Conservation (phyloP, 2,113 vertebrate species). For the Lota lota region DNA sequence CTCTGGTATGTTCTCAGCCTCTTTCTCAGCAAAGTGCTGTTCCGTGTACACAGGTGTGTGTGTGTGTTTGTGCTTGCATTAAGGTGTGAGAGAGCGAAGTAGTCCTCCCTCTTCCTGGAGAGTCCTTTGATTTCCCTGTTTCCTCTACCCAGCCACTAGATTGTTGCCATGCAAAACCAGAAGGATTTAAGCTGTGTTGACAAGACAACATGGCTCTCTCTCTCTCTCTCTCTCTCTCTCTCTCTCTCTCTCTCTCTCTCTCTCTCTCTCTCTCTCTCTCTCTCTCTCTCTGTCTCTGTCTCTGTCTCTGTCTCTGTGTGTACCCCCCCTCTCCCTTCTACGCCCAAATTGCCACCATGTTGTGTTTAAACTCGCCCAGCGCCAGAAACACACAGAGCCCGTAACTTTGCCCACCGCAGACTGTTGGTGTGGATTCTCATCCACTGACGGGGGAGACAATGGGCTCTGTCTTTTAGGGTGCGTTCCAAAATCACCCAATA, state of each 20-base stretch:
- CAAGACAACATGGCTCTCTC: constrained; percentile 61
- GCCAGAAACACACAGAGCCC: constrained; percentile 57
- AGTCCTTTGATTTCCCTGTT: constrained; percentile 48
- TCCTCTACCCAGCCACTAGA: constrained; percentile 51
- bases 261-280: too few species aligned
- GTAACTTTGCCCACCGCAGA: constrained; percentile 55
- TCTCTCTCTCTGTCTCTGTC: too few species aligned
- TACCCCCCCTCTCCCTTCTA: neutral
- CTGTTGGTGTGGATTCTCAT: constrained; percentile 56
- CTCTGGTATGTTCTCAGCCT: constrained; percentile 10
- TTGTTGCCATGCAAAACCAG: constrained; percentile 35
- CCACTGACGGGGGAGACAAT: constrained; percentile 13
- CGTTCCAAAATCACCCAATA: constrained; percentile 59
- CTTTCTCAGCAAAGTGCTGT: constrained; percentile 6
- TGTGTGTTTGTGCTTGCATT: constrained; percentile 40
- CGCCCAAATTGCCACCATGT: constrained; percentile 27
- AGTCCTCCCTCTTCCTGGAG: constrained; percentile 25
- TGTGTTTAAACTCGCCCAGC: constrained; percentile 46
- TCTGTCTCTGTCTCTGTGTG: too few species aligned
- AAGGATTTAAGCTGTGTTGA: constrained; percentile 67
- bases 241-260: too few species aligned
- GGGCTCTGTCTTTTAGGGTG: constrained; percentile 63
- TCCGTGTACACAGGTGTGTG: constrained; percentile 44
- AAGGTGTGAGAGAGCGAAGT: constrained; percentile 54
- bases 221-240: constrained; percentile 49